phyloP scores from a whole-genome alignment of 64 coral and sea anemone species.

The Orbicella faveolata region DNA sequence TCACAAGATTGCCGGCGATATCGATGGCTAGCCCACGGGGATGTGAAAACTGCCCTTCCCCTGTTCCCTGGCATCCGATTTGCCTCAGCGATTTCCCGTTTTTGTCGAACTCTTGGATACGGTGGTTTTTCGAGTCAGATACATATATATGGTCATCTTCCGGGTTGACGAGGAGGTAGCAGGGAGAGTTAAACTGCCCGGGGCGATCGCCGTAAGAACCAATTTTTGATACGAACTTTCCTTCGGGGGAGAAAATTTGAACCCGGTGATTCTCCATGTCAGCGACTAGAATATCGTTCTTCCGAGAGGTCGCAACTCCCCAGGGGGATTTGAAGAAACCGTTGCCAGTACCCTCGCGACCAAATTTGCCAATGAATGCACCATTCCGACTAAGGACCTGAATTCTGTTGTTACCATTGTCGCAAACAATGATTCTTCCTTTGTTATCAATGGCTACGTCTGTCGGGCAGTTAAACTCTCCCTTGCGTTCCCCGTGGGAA shows the following conservation, averaged over 20 bases:
- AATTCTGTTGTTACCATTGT: constrained; percentile 95
- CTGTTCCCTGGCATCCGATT: constrained; percentile 72
- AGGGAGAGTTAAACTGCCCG: constrained; percentile 87
- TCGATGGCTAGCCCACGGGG: constrained; percentile 94
- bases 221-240: constrained; percentile 89
- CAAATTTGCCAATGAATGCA: constrained; percentile 95
- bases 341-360: constrained; percentile 84
- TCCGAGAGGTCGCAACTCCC: constrained; percentile 78
- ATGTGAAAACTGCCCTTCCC: constrained; percentile 84
- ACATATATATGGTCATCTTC: constrained; percentile 89
- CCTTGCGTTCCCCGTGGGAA: constrained; percentile 79
- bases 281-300: constrained; percentile 86
- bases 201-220: constrained; percentile 72
- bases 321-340: constrained; percentile 97
- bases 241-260: constrained; percentile 90
- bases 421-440: constrained; percentile 86
- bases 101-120: constrained; percentile 95
- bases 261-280: constrained; percentile 99
- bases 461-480: constrained; percentile 98
- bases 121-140: constrained; percentile 95
- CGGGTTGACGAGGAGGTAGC: constrained; percentile 78
- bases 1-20: constrained; percentile 83
- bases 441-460: constrained; percentile 85
- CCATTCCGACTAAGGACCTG: constrained; percentile 87
- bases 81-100: constrained; percentile 69